Evolutionary conservation across 2,113 vertebrate genomes (phyloP), one percentile per base, ranked within the genome.

Genomic region (Sprattus sprattus): DNA sequence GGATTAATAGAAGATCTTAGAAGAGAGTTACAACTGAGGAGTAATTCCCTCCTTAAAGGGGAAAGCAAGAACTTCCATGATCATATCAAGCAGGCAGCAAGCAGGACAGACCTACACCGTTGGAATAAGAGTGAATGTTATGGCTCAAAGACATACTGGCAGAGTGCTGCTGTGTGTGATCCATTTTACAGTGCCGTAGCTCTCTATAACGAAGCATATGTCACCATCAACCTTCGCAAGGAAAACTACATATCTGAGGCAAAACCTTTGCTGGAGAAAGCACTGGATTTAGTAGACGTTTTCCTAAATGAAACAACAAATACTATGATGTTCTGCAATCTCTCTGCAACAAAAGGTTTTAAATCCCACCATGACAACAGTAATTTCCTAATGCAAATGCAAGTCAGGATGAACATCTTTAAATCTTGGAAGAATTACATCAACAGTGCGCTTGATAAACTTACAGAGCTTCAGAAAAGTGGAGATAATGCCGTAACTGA

Each of bases 11-110:
- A 5, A 49, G 82, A 90, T 49, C 84, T 90, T 20, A 15, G 22
- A 82, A 4, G 8, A 54, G 7, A 85, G 44, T 18, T 22, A 25
- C 45, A 39, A 78, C 9, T 60, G n/a, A 39, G 32, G 78, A 4
- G 16, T 47, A 15, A 85, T 49, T 18, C 46, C 5, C 60, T 90
- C 11, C 60, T 87, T 11, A 25, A 18, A 45, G 82, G 84, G 46
- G 39, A 82, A 89, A 84, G 60, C 25, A n/a, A 85, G 6, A 90
- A 88, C 25, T 85, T 90, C 57, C 86, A 90, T 78, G 87, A 90
- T 81, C 84, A 85, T 71, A 60, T 89, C 50, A 87, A 88, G 45
- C 85, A 85, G 25, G 89, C 89, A 16, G 81, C 71, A 39, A 84
- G 67, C 20, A 86, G 88, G 57, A 90, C 75, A 16, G 82, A 87